phyloP scores from a whole-genome alignment of 2,797 vertebrate species.

The Tokudaia muenninki region DNA sequence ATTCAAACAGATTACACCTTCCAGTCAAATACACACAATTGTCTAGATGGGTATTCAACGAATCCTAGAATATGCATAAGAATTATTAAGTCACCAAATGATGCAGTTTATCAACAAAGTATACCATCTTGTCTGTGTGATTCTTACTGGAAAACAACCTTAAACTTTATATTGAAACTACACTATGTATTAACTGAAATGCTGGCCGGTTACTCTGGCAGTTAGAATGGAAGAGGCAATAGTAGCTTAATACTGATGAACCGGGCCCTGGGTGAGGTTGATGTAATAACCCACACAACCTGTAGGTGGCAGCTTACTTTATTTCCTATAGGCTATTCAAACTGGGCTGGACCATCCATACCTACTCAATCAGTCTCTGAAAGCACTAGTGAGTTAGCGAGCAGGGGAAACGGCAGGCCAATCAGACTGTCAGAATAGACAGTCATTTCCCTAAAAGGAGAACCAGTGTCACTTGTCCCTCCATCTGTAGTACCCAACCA shows the following conservation, averaged over 20 bases:
- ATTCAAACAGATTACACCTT: not conserved
- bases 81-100: constrained; percentile 34
- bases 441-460: constrained; percentile 83
- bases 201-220: not conserved
- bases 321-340: constrained; percentile 65
- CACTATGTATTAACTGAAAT: constrained; percentile 30
- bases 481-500: constrained; percentile 43
- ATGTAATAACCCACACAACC: not conserved
- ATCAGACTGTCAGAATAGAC: constrained; percentile 79
- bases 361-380: constrained; percentile 44
- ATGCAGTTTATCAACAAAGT: not conserved
- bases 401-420: constrained; percentile 64
- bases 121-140: not conserved
- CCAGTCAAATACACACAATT: not conserved
- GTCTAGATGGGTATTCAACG: not conserved
- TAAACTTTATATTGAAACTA: constrained; percentile 27
- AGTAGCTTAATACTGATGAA: not conserved
- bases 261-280: not conserved
- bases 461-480: constrained; percentile 73
- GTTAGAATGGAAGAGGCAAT: not conserved
- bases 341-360: constrained; percentile 11
- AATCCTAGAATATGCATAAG: constrained; percentile 7
- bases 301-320: constrained; percentile 35
- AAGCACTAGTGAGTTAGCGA: constrained; percentile 51
- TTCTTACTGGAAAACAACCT: not conserved